Evolutionary conservation across 2,888 invertebrate species (phyloP).

Genomic region (Lycocerus yunnanus): DNA sequence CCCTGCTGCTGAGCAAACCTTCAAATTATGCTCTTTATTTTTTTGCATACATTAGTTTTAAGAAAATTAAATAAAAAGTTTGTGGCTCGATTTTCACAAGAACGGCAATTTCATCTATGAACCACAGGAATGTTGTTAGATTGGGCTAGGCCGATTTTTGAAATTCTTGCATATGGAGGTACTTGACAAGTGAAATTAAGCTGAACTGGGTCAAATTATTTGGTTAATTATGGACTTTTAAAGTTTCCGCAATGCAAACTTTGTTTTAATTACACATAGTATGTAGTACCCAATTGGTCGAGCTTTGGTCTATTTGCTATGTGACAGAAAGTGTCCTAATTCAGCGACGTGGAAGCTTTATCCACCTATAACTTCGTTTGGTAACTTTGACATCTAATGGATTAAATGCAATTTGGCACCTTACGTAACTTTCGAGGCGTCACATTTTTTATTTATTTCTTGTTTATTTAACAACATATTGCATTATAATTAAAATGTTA

Average conservation of each 20-base stretch:
- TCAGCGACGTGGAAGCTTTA: background rate
- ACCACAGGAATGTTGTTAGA: background rate
- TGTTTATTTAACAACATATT: background rate
- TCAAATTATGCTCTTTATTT: background rate
- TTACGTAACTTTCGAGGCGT: background rate
- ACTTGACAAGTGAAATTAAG: background rate
- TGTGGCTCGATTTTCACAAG: background rate
- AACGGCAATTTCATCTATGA: background rate
- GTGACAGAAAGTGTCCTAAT: background rate
- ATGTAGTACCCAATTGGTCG: background rate
- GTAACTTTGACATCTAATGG: background rate
- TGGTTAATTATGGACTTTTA: background rate
- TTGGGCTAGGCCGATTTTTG: background rate
- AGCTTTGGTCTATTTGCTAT: background rate
- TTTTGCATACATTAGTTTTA: background rate
- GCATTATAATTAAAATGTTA: background rate
- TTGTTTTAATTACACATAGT: background rate
- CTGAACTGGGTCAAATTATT: background rate
- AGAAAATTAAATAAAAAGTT: background rate
- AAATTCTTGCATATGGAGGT: background rate
- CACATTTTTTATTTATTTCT: background rate
- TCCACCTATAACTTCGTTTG: background rate
- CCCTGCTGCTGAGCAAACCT: background rate
- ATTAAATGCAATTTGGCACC: background rate
- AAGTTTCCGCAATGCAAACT: background rate